Evolutionary conservation across 1,140 invertebrate species (phyloP).

Genomic region (Drosophila punjabiensis): DNA sequence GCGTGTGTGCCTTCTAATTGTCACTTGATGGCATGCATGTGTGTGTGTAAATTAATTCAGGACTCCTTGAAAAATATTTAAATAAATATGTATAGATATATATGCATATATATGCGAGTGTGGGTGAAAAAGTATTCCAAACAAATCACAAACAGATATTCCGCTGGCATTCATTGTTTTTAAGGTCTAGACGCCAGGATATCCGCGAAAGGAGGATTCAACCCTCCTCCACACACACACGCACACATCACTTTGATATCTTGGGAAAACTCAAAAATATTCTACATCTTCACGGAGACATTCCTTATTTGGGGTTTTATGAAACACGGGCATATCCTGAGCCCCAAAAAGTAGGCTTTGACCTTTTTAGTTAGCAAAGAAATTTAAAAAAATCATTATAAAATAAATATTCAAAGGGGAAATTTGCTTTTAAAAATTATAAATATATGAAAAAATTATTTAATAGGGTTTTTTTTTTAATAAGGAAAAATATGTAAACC

Average conservation of each 20-base stretch:
- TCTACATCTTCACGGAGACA: not conserved
- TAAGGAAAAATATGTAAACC: too few species aligned
- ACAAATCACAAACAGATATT: conserved; percentile 84
- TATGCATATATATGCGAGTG: not conserved
- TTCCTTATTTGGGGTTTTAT: not conserved
- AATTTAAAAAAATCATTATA: not conserved
- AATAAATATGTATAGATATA: conserved; percentile 39
- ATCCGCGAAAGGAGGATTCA: not conserved
- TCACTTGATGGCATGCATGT: conserved; percentile 56
- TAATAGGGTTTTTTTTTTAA: too few species aligned
- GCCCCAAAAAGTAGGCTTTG: conserved; percentile 42
- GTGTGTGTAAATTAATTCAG: conserved; percentile 78
- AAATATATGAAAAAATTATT: not conserved
- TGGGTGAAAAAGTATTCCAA: conserved; percentile 73
- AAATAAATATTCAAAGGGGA: not conserved
- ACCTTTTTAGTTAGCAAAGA: conserved; percentile 11
- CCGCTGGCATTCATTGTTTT: conserved; percentile 71
- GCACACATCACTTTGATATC: conserved; percentile 11
- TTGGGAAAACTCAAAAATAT: conserved; percentile 24
- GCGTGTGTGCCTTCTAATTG: conserved; percentile 72
- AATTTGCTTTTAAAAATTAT: not conserved
- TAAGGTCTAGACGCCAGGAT: conserved; percentile 65
- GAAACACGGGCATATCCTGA: not conserved
- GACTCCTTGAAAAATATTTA: conserved; percentile 74
- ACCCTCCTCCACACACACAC: not conserved